Conservation (phyloP, 2,888 invertebrate genomes). For the Cyclophora albipunctata region DNA sequence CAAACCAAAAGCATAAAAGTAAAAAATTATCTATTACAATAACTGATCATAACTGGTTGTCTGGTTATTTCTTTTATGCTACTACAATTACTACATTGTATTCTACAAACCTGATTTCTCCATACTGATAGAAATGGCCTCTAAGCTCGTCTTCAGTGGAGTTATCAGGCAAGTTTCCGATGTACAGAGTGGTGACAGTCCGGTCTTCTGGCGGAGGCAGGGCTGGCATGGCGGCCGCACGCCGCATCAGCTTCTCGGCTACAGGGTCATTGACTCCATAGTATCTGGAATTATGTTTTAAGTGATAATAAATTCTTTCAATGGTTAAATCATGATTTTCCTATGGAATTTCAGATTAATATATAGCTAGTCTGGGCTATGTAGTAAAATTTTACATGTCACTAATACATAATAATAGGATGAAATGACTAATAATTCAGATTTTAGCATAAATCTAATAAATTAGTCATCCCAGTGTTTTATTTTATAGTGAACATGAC, state of each 20-base stretch:
- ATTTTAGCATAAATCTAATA: background rate
- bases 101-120: conserved; percentile 85
- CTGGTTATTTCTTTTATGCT: too few species aligned
- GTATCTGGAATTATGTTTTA: conserved; percentile 71
- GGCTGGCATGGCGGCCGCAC: conserved; percentile 95
- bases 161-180: conserved; percentile 94
- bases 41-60: too few species aligned
- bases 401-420: background rate
- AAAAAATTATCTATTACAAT: too few species aligned
- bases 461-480: background rate
- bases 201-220: conserved; percentile 96
- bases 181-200: conserved; percentile 96
- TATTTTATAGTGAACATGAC: background rate
- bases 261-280: conserved; percentile 98
- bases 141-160: conserved; percentile 93
- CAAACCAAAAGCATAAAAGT: too few species aligned
- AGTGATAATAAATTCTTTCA: background rate
- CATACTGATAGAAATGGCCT: conserved; percentile 98
- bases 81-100: too few species aligned
- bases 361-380: too few species aligned
- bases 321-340: background rate
- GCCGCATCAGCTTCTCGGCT: conserved; percentile 92
- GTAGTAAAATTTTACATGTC: too few species aligned
- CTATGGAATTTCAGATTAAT: background rate
- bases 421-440: background rate